phyloP scores from a whole-genome alignment of 2,797 vertebrate genomes.

The Gymnothorax javanicus region DNA sequence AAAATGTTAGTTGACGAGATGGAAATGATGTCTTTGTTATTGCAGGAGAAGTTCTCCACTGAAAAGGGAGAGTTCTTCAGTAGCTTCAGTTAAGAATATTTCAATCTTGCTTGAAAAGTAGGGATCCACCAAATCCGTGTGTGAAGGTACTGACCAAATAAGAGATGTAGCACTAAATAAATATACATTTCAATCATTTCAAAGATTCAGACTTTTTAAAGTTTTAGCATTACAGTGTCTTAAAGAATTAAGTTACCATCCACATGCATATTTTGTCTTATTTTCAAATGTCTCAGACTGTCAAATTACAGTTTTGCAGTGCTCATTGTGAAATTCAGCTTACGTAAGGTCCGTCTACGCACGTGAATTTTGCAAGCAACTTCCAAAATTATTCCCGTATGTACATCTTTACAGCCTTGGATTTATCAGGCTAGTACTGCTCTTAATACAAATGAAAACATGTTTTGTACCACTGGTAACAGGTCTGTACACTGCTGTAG shows the following conservation, averaged over 20 bases:
- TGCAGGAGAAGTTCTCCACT: not conserved
- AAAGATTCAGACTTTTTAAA: not conserved
- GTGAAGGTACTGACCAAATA: not conserved
- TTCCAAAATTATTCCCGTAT: not conserved
- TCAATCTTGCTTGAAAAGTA: not conserved
- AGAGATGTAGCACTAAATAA: not conserved
- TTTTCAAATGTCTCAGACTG: not conserved
- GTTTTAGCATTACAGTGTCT: not conserved
- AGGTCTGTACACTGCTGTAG: not conserved
- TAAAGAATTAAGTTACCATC: not conserved
- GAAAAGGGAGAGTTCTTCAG: not conserved
- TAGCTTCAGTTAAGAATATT: not conserved
- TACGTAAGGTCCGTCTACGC: not conserved
- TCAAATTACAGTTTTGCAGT: not conserved
- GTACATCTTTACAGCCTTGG: not conserved
- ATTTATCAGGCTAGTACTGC: no score
- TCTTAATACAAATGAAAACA: not conserved
- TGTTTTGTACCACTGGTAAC: not conserved
- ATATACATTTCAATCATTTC: not conserved
- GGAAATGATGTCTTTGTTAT: slow-evolving; percentile 2
- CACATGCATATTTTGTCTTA: not conserved
- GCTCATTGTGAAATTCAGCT: not conserved
- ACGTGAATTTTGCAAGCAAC: not conserved
- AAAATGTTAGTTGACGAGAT: not conserved
- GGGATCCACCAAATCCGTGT: slow-evolving; percentile 1